A percentile compares a stretch with the other conserved stretches of the same genome.
Evolutionary conservation across 2,113 vertebrate species (phyloP).

Genomic region (Myotis brandtii): DNA sequence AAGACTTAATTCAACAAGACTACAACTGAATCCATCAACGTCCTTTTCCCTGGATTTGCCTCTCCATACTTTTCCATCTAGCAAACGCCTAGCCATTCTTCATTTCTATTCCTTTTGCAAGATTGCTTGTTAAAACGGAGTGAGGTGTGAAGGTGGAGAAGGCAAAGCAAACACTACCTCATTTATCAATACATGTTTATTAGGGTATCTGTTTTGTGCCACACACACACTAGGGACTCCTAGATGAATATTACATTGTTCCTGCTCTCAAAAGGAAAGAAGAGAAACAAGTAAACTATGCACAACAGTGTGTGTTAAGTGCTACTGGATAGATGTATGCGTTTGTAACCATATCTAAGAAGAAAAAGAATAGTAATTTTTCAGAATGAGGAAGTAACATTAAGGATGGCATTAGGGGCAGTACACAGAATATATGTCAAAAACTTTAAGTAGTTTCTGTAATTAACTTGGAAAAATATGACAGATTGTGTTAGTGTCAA

Average conservation of each 20-base stretch:
- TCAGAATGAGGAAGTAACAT: neutral
- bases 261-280: neutral
- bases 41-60: neutral
- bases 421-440: neutral
- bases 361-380: neutral
- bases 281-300: neutral
- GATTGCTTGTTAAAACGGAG: neutral
- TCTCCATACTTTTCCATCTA: neutral
- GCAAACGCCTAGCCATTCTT: neutral
- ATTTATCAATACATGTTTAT: neutral
- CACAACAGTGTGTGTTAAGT: neutral
- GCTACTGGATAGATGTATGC: neutral
- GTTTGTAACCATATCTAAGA: neutral
- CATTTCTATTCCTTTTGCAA: neutral
- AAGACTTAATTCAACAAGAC: neutral
- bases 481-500: neutral
- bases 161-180: neutral
- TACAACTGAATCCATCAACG: neutral
- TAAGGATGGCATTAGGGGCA: neutral
- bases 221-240: neutral
- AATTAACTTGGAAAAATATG: neutral
- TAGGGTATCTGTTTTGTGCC: neutral
- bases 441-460: neutral
- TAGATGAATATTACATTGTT: neutral
- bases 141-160: neutral